A percentile compares a stretch with the other conserved stretches of the same genome.
Conservation (phyloP, 2,113 vertebrate genomes). For the Rhagologus leucostigma region DNA sequence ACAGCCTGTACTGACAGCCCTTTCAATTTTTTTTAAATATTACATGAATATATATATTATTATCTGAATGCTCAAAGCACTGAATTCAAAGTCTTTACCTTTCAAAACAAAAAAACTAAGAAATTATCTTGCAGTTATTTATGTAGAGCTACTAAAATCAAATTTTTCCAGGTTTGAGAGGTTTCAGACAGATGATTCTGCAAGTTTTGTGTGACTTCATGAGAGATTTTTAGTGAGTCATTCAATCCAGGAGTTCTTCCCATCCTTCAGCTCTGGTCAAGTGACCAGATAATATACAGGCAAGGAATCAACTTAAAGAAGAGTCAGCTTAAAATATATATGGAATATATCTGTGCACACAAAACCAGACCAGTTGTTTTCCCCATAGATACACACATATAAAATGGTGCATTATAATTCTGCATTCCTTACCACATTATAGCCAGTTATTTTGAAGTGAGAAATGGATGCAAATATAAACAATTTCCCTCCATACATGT, state of each 20-base stretch:
- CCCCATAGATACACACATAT: background rate
- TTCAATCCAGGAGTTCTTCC: background rate
- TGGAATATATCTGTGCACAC: background rate
- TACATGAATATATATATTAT: background rate
- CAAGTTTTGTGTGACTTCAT: background rate
- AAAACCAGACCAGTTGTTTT: background rate
- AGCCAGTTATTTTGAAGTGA: conserved; percentile 5
- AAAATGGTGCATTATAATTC: background rate
- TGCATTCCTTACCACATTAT: background rate
- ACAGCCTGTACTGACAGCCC: no score
- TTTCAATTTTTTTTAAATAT: background rate
- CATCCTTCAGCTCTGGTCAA: background rate
- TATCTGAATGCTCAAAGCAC: background rate
- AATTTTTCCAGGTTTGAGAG: background rate
- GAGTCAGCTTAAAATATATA: background rate
- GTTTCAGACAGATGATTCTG: background rate
- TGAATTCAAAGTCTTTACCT: background rate
- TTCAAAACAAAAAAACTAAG: background rate
- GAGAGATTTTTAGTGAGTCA: background rate
- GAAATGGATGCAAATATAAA: conserved; percentile 4
- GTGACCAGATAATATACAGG: background rate
- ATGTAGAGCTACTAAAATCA: background rate
- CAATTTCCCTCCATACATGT: conserved; percentile 4
- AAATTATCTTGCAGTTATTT: background rate
- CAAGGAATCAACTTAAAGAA: background rate